Evolutionary conservation across 2,797 vertebrate genomes (phyloP).

Genomic region (Myiotriccus ornatus): DNA sequence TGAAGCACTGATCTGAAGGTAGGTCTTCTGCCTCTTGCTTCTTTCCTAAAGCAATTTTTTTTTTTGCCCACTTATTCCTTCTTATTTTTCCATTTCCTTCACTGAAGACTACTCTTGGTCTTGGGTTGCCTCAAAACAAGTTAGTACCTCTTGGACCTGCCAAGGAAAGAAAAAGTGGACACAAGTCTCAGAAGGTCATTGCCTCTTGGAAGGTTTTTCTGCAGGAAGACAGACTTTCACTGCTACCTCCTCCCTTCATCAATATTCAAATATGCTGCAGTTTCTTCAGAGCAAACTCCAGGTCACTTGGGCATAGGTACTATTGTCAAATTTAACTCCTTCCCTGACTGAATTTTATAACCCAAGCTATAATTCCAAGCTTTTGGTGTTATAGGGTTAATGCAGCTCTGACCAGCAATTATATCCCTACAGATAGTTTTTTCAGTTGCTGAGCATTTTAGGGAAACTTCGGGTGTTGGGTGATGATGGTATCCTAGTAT

Average conservation of each 20-base stretch:
- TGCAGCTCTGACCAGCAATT: not conserved
- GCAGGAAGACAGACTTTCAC: not conserved
- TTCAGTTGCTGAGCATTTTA: not conserved
- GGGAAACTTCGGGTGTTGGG: accelerated
- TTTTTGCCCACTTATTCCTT: not conserved
- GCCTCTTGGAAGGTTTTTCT: not conserved
- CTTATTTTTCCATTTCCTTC: not conserved
- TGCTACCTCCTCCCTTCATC: not conserved
- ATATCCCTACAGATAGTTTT: not conserved
- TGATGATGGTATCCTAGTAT: not conserved
- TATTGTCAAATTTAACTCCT: not conserved
- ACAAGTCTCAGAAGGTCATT: not conserved
- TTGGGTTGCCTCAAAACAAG: not conserved
- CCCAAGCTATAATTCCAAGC: not conserved
- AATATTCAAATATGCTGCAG: not conserved
- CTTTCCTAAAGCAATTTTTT: not conserved
- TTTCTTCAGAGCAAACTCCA: not conserved
- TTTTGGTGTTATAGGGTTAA: not conserved
- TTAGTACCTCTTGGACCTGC: not conserved
- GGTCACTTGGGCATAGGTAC: not conserved
- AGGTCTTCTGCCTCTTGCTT: not conserved
- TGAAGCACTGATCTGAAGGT: not conserved
- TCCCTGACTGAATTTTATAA: not conserved
- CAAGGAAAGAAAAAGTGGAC: not conserved
- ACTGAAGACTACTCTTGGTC: not conserved